Evolutionary conservation across 2,888 invertebrate genomes (phyloP).

Genomic region (Calliphora vomitoria): DNA sequence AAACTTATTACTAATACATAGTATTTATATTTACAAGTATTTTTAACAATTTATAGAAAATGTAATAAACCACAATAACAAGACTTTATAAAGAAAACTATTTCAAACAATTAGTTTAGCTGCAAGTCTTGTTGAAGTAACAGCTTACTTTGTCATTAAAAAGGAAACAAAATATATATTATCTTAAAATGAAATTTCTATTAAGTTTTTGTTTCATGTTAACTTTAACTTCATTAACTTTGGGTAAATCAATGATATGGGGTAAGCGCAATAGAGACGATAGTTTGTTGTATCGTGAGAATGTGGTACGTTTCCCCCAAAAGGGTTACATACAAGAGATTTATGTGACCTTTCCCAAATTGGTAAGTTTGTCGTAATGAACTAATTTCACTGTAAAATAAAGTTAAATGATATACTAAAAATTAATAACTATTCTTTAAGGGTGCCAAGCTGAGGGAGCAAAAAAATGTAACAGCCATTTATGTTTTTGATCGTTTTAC

Average conservation of each 20-base stretch:
- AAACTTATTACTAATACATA: no score
- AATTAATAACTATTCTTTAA: conserved; percentile 22
- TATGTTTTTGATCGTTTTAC: conserved; percentile 78
- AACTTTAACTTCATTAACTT: conserved; percentile 53
- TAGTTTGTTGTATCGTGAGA: conserved; percentile 65
- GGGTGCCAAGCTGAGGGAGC: conserved; percentile 51
- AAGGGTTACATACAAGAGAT: conserved; percentile 59
- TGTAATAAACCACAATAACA: no score
- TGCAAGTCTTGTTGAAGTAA: not conserved
- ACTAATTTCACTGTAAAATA: no score
- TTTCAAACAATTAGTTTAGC: not conserved
- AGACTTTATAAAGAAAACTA: no score
- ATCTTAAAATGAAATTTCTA: conserved; percentile 70
- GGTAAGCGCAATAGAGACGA: conserved; percentile 63
- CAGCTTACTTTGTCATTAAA: not conserved
- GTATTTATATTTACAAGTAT: no score
- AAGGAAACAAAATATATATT: not conserved
- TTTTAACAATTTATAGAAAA: no score
- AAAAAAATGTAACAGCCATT: conserved; percentile 74
- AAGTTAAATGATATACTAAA: not conserved
- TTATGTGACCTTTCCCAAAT: conserved; percentile 69
- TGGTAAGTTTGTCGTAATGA: conserved; percentile 60
- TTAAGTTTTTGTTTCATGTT: conserved; percentile 59
- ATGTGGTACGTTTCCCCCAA: conserved; percentile 63
- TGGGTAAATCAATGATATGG: conserved; percentile 56